Evolutionary conservation across 92 coral and sea anemone genomes (phyloP).

Genomic region (Zoanthus gigantus): DNA sequence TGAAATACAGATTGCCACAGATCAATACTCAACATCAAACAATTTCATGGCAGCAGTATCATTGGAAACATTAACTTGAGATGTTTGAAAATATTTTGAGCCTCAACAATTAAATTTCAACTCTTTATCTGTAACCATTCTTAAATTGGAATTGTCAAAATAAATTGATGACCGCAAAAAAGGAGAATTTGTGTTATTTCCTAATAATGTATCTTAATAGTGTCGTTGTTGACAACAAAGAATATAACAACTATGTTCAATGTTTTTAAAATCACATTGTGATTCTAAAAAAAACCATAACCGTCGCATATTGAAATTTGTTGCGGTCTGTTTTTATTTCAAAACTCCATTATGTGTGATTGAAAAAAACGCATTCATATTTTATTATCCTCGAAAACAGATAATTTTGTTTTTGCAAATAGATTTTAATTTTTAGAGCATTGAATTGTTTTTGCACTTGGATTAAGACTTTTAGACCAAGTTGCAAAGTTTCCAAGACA

Average conservation of each 20-base stretch:
- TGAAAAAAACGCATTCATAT: background rate
- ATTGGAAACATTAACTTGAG: too few relatives aligned
- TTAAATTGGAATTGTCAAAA: background rate
- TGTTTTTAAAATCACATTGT: background rate
- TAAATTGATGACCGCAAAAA: background rate
- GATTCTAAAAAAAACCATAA: background rate
- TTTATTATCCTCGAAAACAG: too few relatives aligned
- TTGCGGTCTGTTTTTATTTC: background rate
- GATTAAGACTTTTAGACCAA: too few relatives aligned
- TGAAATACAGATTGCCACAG: background rate
- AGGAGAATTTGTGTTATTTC: background rate
- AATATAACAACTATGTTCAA: background rate
- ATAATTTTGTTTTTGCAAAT: too few relatives aligned
- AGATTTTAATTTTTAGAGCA: too few relatives aligned
- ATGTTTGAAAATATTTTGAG: too few relatives aligned
- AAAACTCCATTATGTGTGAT: background rate
- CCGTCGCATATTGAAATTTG: background rate
- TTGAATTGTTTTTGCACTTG: too few relatives aligned
- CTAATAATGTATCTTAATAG: background rate
- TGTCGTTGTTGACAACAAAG: background rate
- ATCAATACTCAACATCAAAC: background rate
- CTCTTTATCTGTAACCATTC: background rate
- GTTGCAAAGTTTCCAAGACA: too few relatives aligned
- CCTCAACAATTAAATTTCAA: background rate
- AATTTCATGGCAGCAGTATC: too few relatives aligned